Evolutionary conservation across 2,797 vertebrate species (phyloP).

Genomic region (Neostethus bicornis): DNA sequence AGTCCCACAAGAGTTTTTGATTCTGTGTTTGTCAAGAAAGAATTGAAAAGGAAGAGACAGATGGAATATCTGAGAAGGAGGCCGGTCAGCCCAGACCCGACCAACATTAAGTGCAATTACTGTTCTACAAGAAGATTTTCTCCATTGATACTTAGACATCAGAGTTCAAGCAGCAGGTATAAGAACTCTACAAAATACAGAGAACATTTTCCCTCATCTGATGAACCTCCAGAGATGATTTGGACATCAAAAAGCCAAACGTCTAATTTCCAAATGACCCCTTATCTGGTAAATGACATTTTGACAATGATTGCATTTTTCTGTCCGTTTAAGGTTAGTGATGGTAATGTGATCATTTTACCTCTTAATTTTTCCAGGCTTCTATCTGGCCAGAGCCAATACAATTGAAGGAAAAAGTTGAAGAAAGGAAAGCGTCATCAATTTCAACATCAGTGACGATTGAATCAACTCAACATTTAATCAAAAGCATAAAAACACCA

Average conservation of each 20-base stretch:
- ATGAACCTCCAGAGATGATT: constrained; percentile 47
- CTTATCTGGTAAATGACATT: constrained; percentile 65
- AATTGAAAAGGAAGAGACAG: constrained; percentile 79
- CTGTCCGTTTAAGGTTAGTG: neutral
- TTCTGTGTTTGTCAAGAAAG: constrained; percentile 64
- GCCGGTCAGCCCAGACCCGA: constrained; percentile 60
- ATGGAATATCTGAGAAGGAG: constrained; percentile 78
- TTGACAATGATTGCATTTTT: neutral
- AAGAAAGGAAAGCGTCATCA: constrained; percentile 25
- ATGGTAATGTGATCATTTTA: neutral
- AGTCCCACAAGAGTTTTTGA: constrained; percentile 72
- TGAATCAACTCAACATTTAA: constrained; percentile 32
- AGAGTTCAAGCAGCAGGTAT: constrained; percentile 20
- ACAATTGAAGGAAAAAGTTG: constrained; percentile 33
- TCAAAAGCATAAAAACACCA: constrained; percentile 24
- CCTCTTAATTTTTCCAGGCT: constrained; percentile 44
- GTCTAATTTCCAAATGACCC: constrained; percentile 49
- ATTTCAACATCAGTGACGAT: constrained; percentile 19
- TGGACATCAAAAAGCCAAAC: constrained; percentile 39
- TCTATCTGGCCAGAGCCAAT: constrained; percentile 49
- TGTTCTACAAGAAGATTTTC: constrained; percentile 16
- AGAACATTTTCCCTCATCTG: constrained; percentile 20
- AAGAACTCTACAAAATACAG: constrained; percentile 23
- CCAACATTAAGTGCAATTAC: constrained; percentile 25
- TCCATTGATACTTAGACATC: constrained; percentile 14